phyloP scores from a whole-genome alignment of 2,888 invertebrate genomes.

The Acronicta psi region DNA sequence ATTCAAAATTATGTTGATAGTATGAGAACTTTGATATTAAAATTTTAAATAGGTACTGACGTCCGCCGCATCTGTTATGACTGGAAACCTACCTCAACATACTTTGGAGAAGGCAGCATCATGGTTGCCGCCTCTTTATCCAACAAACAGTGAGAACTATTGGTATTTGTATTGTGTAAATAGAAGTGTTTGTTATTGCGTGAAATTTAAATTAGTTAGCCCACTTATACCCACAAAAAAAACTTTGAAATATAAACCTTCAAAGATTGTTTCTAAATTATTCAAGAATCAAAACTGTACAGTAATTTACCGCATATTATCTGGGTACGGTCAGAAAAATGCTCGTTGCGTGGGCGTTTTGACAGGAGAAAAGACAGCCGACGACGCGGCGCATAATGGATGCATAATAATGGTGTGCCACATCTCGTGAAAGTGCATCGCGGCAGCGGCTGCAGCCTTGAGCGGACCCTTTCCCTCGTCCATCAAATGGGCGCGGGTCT shows the following conservation, averaged over 20 bases:
- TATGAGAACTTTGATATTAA: conserved; percentile 41
- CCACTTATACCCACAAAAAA: conserved; percentile 14
- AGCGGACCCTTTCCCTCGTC: conserved; percentile 86
- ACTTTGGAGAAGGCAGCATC: neutral
- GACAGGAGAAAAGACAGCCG: conserved; percentile 74
- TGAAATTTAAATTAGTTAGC: conserved; percentile 20
- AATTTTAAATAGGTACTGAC: too few relatives aligned
- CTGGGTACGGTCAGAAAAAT: conserved; percentile 59
- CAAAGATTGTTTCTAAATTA: conserved; percentile 34
- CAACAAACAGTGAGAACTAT: neutral
- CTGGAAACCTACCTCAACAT: conserved; percentile 37
- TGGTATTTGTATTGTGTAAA: neutral
- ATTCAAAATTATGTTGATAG: conserved; percentile 46
- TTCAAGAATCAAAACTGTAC: conserved; percentile 45
- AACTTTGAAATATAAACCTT: conserved; percentile 22
- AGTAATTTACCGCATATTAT: conserved; percentile 57
- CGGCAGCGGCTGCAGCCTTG: conserved; percentile 76
- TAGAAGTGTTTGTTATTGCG: neutral
- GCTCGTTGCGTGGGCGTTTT: conserved; percentile 71
- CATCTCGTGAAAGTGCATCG: conserved; percentile 87
- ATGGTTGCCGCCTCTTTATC: neutral
- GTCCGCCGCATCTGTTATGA: conserved; percentile 5
- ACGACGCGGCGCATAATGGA: conserved; percentile 78
- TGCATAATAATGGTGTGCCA: conserved; percentile 81
- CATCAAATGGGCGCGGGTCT: conserved; percentile 75